These are phyloP conservation scores for Calameuta filiformis DNA, from an alignment of 2,888 invertebrate species.

Conservation along the genomic window DNA sequence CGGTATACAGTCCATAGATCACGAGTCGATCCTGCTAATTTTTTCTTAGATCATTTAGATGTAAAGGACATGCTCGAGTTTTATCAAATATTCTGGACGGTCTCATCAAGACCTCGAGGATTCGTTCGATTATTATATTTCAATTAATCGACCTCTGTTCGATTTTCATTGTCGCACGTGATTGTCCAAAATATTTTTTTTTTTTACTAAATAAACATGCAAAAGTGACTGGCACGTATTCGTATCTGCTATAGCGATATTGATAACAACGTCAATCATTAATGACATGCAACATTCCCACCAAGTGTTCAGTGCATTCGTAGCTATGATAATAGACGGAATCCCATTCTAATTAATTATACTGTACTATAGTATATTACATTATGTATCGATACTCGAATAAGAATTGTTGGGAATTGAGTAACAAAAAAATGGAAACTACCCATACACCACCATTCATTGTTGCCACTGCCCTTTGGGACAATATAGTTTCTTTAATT, in stretches of 20 bases:
- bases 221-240: background rate
- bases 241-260: background rate
- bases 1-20: background rate
- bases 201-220: background rate
- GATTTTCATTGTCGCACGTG: background rate
- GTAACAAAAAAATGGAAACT: background rate
- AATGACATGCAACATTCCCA: constrained; percentile 52
- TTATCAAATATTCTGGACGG: background rate
- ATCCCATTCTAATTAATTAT: background rate
- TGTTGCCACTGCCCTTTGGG: background rate
- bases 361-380: background rate
- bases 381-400: background rate
- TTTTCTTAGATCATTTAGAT: background rate
- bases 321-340: background rate
- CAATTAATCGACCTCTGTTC: background rate
- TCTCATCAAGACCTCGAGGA: background rate
- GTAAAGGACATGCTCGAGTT: background rate
- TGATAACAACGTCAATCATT: constrained; percentile 25
- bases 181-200: background rate
- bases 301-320: constrained; percentile 39
- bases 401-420: background rate
- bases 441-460: background rate
- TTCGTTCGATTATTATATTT: background rate
- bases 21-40: background rate
- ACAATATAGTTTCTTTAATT: background rate